These are phyloP conservation scores for Lepeophtheirus nordmannii DNA, from an alignment of 2,888 invertebrate genomes.

Conservation along the genomic window DNA sequence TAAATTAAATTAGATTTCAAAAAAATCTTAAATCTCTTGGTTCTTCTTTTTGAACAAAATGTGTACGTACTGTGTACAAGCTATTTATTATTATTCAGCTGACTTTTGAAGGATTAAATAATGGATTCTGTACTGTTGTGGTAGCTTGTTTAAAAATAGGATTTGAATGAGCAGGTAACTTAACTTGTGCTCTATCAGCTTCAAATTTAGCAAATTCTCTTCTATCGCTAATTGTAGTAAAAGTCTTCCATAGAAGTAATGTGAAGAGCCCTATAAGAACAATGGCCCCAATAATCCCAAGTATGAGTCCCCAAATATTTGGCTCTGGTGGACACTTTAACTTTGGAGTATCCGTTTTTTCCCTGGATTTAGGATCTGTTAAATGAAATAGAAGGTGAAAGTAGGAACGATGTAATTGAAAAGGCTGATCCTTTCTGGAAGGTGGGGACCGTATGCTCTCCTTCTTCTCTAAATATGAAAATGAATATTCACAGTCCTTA, in stretches of 20 bases:
- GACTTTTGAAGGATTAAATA: slow-evolving; percentile 12
- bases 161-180: slow-evolving; percentile 19
- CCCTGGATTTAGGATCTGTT: background rate
- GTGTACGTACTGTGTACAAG: too few relatives aligned
- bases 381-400: background rate
- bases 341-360: background rate
- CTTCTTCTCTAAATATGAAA: background rate
- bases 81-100: background rate
- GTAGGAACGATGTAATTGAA: background rate
- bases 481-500: background rate
- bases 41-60: too few relatives aligned
- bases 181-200: slow-evolving; percentile 21
- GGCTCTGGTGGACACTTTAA: slow-evolving; percentile 4
- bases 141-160: slow-evolving; percentile 23
- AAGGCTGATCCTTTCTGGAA: background rate
- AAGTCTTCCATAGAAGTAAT: slow-evolving; percentile 27
- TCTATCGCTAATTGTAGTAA: slow-evolving; percentile 27
- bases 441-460: background rate
- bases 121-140: slow-evolving; percentile 17
- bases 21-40: too few relatives aligned
- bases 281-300: slow-evolving; percentile 27
- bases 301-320: slow-evolving; percentile 26
- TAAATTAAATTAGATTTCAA: too few relatives aligned
- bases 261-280: slow-evolving; percentile 27
- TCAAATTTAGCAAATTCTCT: slow-evolving; percentile 28